A percentile compares a stretch with the other conserved stretches of the same genome.
Conservation (phyloP, 2,113 vertebrate species). For the Cyrtonyx montezumae region DNA sequence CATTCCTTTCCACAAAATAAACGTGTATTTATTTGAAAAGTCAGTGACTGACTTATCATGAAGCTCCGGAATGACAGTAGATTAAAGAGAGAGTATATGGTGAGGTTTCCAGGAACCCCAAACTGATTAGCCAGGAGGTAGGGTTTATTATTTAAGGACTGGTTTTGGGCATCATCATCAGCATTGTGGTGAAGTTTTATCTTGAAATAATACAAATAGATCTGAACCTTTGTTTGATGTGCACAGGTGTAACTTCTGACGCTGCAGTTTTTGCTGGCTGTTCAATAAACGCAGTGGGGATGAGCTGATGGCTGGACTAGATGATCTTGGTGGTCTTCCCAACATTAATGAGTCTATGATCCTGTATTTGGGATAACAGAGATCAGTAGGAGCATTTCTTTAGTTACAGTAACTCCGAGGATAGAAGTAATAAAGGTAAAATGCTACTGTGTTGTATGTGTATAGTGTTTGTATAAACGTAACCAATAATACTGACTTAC, state of each 20-base stretch:
- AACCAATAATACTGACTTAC: background rate
- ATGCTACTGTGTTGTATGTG: background rate
- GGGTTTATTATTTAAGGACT: background rate
- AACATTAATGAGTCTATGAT: too few relatives aligned
- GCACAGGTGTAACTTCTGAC: background rate
- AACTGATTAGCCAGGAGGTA: background rate
- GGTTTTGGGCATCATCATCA: background rate
- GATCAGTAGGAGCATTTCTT: background rate
- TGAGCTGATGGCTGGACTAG: too few relatives aligned
- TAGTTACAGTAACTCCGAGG: background rate
- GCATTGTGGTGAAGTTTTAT: background rate
- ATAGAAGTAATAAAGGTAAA: background rate
- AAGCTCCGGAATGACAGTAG: background rate
- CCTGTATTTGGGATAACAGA: background rate
- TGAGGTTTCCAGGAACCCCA: background rate
- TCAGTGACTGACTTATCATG: background rate
- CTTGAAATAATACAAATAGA: background rate
- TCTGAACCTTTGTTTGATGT: background rate
- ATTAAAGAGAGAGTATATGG: background rate
- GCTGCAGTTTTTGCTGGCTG: fast-evolving
- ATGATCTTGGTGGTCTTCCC: too few relatives aligned
- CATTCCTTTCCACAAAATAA: background rate
- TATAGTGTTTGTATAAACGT: background rate
- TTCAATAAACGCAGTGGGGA: background rate
- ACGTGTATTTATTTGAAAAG: background rate